Conservation (phyloP, 2,113 vertebrate species). For the Halcyon malimbica region DNA sequence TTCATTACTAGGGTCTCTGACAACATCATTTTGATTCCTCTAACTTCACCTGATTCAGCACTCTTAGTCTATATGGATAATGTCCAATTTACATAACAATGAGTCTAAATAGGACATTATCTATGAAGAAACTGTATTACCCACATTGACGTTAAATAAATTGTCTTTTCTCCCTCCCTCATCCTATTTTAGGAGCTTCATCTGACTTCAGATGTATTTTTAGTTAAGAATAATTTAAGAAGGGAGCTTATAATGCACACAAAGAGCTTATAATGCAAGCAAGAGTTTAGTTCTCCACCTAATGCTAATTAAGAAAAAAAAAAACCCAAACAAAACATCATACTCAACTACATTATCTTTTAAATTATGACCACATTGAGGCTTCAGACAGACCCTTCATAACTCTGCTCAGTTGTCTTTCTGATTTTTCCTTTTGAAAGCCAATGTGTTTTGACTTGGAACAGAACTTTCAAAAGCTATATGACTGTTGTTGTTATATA, state of each 20-base stretch:
- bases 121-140: neutral
- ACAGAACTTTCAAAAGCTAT: neutral
- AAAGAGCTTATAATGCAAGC: neutral
- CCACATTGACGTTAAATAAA: neutral
- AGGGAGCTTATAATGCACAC: neutral
- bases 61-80: neutral
- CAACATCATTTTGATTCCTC: neutral
- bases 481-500: constrained; percentile 16
- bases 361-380: neutral
- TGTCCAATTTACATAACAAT: neutral
- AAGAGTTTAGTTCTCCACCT: neutral
- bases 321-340: neutral
- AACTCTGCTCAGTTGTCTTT: neutral
- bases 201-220: neutral
- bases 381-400: neutral
- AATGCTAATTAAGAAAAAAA: neutral
- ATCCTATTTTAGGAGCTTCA: neutral
- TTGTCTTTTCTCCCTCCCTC: neutral
- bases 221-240: neutral
- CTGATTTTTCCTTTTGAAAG: neutral
- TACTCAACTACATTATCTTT: neutral
- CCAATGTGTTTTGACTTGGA: neutral
- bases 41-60: neutral
- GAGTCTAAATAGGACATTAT: neutral
- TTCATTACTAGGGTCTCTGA: neutral